Evolutionary conservation across 2,113 vertebrate genomes (phyloP).

Genomic region (Mus musculus): DNA sequence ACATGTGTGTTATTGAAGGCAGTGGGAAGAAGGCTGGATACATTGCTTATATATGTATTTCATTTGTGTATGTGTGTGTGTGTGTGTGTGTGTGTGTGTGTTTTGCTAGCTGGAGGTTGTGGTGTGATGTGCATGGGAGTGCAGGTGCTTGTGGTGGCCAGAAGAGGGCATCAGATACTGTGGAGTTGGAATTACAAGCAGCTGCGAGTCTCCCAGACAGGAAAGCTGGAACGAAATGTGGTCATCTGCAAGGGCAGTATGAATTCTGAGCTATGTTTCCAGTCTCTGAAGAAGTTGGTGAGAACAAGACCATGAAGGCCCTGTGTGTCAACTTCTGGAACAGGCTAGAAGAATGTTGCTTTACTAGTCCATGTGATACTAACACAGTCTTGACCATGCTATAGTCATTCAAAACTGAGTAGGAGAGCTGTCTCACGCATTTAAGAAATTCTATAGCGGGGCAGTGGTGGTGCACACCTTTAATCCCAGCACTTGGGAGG

Average conservation of each 20-base stretch:
- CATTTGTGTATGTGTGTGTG: neutral
- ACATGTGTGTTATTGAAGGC: rapidly evolving
- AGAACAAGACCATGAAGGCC: neutral
- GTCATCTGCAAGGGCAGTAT: neutral
- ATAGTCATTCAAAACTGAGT: neutral
- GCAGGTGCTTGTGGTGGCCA: neutral
- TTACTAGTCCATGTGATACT: neutral
- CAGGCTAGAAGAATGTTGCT: neutral
- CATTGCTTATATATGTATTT: neutral
- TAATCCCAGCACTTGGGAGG: too few relatives aligned
- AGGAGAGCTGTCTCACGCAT: neutral
- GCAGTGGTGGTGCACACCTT: too few relatives aligned
- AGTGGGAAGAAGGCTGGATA: neutral
- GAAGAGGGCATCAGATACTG: neutral
- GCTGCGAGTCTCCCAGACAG: too few relatives aligned
- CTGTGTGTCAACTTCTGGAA: neutral
- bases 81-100: neutral
- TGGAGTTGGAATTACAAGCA: neutral
- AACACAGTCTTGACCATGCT: neutral
- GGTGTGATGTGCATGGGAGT: neutral
- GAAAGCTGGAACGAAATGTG: too few relatives aligned
- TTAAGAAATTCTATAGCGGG: neutral
- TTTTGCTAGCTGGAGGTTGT: neutral
- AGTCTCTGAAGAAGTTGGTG: neutral
- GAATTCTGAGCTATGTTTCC: neutral